Base-by-base conservation (phyloP, 2,113 vertebrate genomes). In the Notarius lentiginosus region DNA sequence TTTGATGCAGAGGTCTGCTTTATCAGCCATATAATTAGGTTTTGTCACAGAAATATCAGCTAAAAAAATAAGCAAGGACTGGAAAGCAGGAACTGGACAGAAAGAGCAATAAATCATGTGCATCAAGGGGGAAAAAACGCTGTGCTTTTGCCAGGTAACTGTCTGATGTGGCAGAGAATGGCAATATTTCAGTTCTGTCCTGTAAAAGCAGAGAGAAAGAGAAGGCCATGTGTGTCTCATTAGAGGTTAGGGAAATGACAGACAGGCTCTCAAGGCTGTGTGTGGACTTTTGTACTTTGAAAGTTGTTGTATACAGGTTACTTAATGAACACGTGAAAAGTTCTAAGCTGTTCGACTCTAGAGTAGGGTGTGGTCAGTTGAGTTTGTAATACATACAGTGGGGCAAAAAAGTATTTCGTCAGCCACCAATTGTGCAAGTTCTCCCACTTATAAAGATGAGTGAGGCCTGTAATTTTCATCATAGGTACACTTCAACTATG, bases 161-260 rank as follows among this genome's bases (percentile, higher is more conserved):
- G 56, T 61, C 6, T 82, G 34, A 7, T 51, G 66, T 60, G 66
- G 34, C 24, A 85, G 61, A 84, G 18, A 84, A 75, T 84, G 66
- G 87, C 70, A 72, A 15, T 34, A 65, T 72, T 89, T 83, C 15
- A 18, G 9, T 65, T 82, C 58, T 27, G 55, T 56, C 65, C 61
- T 47, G 49, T 84, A 80, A 76, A 22, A 56, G 24, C 41, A 80
- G 6, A 60, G 63, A 24, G 70, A 80, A 63, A 7, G 51, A 82
- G 51, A 70, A 82, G 61, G 79, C 68, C 14, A 72, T 81, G 41
- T 75, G n/a, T 82, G 73, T 70, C 84, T 88, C 84, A 83, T 83
- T 27, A 83, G 63, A 85, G 68, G 34, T 14, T 83, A 55, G 17
- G 55, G 72, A 80, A 84, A 81, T 77, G 53, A 79, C 24, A 81